These are phyloP conservation scores for Paralvinella palmiformis DNA, from an alignment of 1,140 invertebrate genomes.

Conservation along the genomic window DNA sequence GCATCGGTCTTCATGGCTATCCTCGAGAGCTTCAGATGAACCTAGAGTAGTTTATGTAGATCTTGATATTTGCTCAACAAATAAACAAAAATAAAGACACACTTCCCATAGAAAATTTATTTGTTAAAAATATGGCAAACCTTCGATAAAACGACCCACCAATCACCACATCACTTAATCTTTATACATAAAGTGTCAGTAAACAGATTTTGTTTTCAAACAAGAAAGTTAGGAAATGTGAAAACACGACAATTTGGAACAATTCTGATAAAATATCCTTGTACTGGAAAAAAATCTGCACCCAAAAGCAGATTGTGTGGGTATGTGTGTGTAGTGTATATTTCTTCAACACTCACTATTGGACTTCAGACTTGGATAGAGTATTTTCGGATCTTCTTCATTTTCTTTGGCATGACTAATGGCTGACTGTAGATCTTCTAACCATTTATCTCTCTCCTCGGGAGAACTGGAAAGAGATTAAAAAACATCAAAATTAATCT, in stretches of 20 bases:
- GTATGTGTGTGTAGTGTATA: too few relatives aligned
- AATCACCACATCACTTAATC: too few relatives aligned
- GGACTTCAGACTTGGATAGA: constrained; percentile 70
- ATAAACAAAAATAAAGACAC: not conserved
- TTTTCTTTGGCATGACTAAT: constrained; percentile 63
- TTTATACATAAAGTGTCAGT: too few relatives aligned
- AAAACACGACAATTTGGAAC: too few relatives aligned
- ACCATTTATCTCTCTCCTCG: constrained; percentile 81
- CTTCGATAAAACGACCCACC: too few relatives aligned
- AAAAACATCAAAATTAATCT: too few relatives aligned
- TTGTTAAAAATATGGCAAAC: too few relatives aligned
- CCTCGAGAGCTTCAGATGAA: constrained; percentile 17
- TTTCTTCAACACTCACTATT: constrained; percentile 47
- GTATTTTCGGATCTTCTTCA: constrained; percentile 57
- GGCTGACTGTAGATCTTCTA: constrained; percentile 70
- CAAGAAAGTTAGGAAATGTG: too few relatives aligned
- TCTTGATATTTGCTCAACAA: not conserved
- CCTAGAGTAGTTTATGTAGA: constrained; percentile 6
- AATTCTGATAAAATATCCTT: too few relatives aligned
- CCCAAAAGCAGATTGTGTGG: too few relatives aligned
- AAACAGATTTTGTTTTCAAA: too few relatives aligned
- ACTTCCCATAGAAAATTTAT: not conserved
- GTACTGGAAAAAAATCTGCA: too few relatives aligned
- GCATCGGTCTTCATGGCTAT: constrained; percentile 16
- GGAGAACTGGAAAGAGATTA: constrained; percentile 62